phyloP scores from a whole-genome alignment of 2,113 vertebrate species.

The Gasterosteus nipponicus region DNA sequence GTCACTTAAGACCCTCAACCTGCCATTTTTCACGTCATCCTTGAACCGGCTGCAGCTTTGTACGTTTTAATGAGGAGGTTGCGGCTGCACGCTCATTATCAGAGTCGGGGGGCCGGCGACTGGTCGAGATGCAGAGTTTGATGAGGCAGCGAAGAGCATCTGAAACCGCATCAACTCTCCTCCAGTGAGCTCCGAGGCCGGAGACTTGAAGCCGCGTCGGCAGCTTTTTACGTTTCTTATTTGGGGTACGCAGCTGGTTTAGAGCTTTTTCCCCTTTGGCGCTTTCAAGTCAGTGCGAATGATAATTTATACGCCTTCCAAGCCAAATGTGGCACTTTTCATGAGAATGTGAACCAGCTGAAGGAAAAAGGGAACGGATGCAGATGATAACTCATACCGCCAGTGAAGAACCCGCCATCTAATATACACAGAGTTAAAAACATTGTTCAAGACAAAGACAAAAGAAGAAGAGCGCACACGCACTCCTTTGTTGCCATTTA shows the following conservation, averaged over 20 bases:
- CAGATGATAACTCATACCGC: not conserved
- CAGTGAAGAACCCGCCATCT: not conserved
- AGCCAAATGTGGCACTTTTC: not conserved
- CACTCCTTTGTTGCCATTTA: not conserved
- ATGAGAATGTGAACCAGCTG: not conserved
- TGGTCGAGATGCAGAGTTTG: not conserved
- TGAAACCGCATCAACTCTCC: conserved; percentile 28
- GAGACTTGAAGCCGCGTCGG: not conserved
- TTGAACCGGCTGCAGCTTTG: conserved; percentile 1
- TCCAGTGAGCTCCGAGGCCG: not conserved
- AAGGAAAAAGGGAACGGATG: not conserved
- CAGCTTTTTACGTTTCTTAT: not conserved
- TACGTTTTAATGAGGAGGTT: conserved; percentile 38
- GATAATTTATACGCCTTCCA: not conserved
- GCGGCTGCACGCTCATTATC: conserved; percentile 15
- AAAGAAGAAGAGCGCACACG: not conserved
- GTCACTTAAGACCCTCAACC: conserved; percentile 8
- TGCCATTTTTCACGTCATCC: not conserved
- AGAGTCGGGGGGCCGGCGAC: not conserved
- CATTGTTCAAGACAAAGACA: not conserved
- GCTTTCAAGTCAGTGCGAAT: not conserved
- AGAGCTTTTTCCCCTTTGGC: not conserved
- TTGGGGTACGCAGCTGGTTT: not conserved
- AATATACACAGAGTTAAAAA: not conserved
- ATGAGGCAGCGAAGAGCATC: conserved; percentile 30